These are phyloP conservation scores for Cryptus armator DNA, from an alignment of 2,888 invertebrate genomes.

Conservation along the genomic window DNA sequence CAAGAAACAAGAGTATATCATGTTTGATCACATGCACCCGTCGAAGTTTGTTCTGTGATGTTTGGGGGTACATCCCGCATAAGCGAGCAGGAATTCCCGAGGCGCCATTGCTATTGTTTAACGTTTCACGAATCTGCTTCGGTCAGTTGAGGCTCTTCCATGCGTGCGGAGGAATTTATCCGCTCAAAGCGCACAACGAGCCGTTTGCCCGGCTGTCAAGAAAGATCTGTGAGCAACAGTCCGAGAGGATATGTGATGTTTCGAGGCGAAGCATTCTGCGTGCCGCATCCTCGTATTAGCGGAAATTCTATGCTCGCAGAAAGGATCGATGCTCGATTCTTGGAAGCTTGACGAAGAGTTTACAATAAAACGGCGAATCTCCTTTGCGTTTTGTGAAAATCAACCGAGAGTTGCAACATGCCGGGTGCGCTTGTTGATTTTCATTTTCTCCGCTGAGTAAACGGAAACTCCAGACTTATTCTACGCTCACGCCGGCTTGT, in stretches of 20 bases:
- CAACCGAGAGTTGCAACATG: background rate
- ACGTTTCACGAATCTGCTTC: slow-evolving; percentile 47
- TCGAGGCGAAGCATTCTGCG: slow-evolving; percentile 4
- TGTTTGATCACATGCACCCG: slow-evolving; percentile 53
- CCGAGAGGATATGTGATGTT: slow-evolving; percentile 8
- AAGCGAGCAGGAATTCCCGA: slow-evolving; percentile 33
- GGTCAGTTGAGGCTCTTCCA: slow-evolving; percentile 57
- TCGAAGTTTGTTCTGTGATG: slow-evolving; percentile 29
- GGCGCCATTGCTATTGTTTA: slow-evolving; percentile 59
- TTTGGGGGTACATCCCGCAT: slow-evolving; percentile 18
- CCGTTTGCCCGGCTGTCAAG: slow-evolving; percentile 54
- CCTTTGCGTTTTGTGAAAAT: background rate
- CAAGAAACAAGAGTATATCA: slow-evolving; percentile 23
- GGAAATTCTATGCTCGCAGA: slow-evolving; percentile 7
- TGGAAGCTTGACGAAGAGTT: slow-evolving; percentile 17
- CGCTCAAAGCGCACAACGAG: slow-evolving; percentile 15
- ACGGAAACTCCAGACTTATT: background rate
- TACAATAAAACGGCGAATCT: background rate
- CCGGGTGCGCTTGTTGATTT: slow-evolving; percentile 15
- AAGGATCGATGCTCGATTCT: slow-evolving; percentile 19
- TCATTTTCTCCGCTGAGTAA: background rate
- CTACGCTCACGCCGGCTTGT: background rate
- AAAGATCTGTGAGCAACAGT: slow-evolving; percentile 18
- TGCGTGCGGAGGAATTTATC: slow-evolving; percentile 56
- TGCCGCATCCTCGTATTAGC: background rate